phyloP scores from a whole-genome alignment of 2,113 vertebrate genomes.

The Centropristis striata region DNA sequence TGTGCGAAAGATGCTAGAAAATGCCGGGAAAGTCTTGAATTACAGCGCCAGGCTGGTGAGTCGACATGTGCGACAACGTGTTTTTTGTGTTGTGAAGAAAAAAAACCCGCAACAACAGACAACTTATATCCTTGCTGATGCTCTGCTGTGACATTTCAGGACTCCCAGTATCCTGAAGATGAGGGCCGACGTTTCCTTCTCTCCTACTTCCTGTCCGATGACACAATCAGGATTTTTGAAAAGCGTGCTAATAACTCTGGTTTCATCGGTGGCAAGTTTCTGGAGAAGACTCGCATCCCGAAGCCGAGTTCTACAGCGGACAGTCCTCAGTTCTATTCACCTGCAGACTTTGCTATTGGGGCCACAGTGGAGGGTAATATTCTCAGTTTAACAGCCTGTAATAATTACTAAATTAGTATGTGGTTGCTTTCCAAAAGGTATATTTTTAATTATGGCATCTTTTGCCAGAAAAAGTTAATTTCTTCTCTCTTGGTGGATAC shows the following conservation, averaged over 20 bases:
- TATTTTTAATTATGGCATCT: not conserved
- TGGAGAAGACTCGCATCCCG: slow-evolving; percentile 86
- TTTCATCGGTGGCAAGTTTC: slow-evolving; percentile 90
- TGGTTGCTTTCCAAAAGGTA: not conserved
- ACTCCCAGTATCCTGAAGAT: slow-evolving; percentile 88
- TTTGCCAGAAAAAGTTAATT: no score
- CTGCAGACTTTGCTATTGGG: slow-evolving; percentile 91
- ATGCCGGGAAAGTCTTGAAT: slow-evolving; percentile 88
- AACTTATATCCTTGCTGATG: not conserved
- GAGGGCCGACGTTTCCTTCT: slow-evolving; percentile 89
- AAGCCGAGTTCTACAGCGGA: slow-evolving; percentile 88
- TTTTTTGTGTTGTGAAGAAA: not conserved
- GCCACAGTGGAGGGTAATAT: slow-evolving; percentile 89
- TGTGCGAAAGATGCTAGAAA: slow-evolving; percentile 90
- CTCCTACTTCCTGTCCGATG: slow-evolving; percentile 89
- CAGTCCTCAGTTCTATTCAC: slow-evolving; percentile 88
- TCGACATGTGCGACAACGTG: not conserved
- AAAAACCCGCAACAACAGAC: not conserved
- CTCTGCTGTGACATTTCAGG: slow-evolving; percentile 78
- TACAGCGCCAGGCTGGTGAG: slow-evolving; percentile 90
- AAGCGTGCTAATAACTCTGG: slow-evolving; percentile 89
- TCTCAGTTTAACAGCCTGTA: no score
- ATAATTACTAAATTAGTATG: not conserved
- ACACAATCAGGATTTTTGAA: slow-evolving; percentile 94
- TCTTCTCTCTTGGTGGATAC: no score